Base-by-base conservation (phyloP, 1,140 invertebrate genomes). In the Myzus persicae region DNA sequence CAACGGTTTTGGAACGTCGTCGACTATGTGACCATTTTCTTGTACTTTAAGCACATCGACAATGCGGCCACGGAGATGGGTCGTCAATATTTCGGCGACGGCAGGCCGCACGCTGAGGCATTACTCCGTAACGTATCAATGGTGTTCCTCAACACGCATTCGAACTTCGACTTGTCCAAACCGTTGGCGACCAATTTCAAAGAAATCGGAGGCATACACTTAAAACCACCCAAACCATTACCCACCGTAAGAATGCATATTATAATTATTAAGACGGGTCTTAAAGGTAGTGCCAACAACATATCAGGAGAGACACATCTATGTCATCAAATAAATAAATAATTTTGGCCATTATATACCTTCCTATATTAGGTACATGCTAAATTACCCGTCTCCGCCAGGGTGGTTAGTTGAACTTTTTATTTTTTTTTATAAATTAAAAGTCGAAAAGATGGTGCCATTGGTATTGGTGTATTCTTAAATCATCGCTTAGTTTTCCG, bases 81-180 rank as follows among this genome's bases (percentile, higher is more conserved):
- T 1, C 84, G 95, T 90, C 95, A 96, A 93, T 96, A 96, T 94
- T 96, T 96, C 90, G 96, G 96, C 0, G 94, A 95, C 46, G 95
- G 96, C 93, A 94, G 96, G 31, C 96, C 97, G 7, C 95, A 96
- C 7, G 94, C 97, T 38, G 95, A 96, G 31, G 48, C 94, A 0
- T 67, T 94, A 14, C 95, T 96, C 54, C 95, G 94, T 51, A 96
- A 95, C 59, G 94, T 90, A 88, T 96, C 96, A 44, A 94, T 97
- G 67, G 94, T 97, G 38, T 94, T 97, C 31, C 94, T 95, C 0
- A 97, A 97, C 94, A 95, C 95, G 31, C 96, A 97, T 95, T 95
- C 95, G 87, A 94, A 95, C 5, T 90, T 96, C 8, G 95, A 95
- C 93, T 95, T 95, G 7, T 94, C 96, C 0, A 95, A 95, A 84